Conservation (phyloP, 2,113 vertebrate genomes). For the Bettongia penicillata region DNA sequence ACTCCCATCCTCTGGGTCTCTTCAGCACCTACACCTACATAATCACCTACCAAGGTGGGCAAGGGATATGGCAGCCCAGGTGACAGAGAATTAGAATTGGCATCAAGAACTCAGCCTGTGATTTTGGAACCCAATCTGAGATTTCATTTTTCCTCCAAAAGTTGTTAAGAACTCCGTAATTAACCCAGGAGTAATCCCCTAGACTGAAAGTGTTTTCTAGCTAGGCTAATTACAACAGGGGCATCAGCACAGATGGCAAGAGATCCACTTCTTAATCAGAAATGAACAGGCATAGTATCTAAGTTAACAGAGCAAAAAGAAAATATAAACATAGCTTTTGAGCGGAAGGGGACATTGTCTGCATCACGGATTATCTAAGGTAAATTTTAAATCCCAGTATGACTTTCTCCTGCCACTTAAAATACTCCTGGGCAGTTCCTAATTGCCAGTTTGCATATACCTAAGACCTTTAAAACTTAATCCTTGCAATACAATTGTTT, state of each 20-base stretch:
- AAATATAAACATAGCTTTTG: neutral
- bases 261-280: neutral
- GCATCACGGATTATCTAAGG: neutral
- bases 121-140: conserved; percentile 10
- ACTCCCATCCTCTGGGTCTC: neutral
- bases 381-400: conserved; percentile 6
- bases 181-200: conserved; percentile 45
- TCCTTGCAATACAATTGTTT: neutral
- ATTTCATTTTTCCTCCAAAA: conserved; percentile 44
- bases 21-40: neutral
- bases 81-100: neutral
- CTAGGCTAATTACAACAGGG: conserved; percentile 43
- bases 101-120: neutral
- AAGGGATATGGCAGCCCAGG: neutral
- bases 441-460: neutral
- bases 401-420: neutral
- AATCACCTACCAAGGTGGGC: neutral
- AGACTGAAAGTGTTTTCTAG: conserved; percentile 3
- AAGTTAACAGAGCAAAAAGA: neutral
- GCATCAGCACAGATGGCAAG: conserved; percentile 1
- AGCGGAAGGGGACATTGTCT: neutral
- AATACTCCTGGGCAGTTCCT: neutral
- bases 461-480: neutral
- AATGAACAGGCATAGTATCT: neutral
- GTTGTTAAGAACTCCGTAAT: conserved; percentile 30